Evolutionary conservation across 1,140 invertebrate species (phyloP).

Genomic region (Cotesia vestalis): DNA sequence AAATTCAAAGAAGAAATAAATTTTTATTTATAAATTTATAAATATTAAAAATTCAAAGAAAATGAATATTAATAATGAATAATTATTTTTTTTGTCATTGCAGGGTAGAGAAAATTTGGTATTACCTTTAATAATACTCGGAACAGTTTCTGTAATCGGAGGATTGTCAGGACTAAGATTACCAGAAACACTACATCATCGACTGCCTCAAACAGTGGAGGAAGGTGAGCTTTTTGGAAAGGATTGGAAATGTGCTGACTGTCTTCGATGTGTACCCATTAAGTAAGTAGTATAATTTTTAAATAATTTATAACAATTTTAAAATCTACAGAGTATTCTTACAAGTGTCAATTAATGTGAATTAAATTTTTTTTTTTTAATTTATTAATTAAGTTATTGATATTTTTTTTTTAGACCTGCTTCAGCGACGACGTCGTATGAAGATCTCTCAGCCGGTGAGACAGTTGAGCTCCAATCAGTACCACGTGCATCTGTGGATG

Average conservation of each 20-base stretch:
- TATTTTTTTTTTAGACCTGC: conserved; percentile 45
- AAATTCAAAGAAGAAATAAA: conserved; percentile 14
- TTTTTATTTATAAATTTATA: no score
- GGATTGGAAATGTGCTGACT: conserved; percentile 79
- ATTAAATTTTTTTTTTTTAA: conserved; percentile 32
- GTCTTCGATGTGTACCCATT: conserved; percentile 72
- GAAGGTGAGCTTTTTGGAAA: conserved; percentile 90
- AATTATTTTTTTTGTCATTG: conserved; percentile 41
- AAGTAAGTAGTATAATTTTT: conserved; percentile 61
- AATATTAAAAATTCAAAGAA: background rate
- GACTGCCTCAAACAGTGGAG: conserved; percentile 83
- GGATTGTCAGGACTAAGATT: conserved; percentile 80
- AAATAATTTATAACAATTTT: conserved; percentile 10
- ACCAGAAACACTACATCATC: conserved; percentile 83
- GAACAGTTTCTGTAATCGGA: conserved; percentile 79
- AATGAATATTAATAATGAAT: background rate
- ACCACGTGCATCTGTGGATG: conserved; percentile 11
- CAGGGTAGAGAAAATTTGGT: conserved; percentile 86
- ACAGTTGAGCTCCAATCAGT: conserved; percentile 40
- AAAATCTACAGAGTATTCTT: background rate
- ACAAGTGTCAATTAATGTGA: conserved; percentile 34
- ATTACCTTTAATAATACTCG: conserved; percentile 82
- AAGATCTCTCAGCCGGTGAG: conserved; percentile 54
- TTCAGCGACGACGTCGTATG: conserved; percentile 56
- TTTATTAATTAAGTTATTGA: conserved; percentile 30